Percentiles rank a stretch among this genome's conserved stretches.
Evolutionary conservation across 2,888 invertebrate species (phyloP).

Genomic region (Drosophila stalkeri): DNA sequence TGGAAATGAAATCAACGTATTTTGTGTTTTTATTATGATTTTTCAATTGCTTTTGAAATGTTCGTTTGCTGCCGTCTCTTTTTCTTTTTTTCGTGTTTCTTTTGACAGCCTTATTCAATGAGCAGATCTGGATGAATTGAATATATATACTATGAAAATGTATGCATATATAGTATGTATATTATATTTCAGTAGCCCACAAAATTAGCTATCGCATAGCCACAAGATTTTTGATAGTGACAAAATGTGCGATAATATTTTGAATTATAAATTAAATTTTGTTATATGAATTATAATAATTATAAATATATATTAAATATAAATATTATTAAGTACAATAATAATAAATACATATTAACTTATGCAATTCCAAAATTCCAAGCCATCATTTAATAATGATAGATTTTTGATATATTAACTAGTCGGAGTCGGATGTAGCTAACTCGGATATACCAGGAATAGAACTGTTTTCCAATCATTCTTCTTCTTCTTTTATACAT

Average conservation of each 20-base stretch:
- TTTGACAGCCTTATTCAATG: conserved; percentile 6
- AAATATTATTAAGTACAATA: too few relatives aligned
- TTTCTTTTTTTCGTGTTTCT: conserved; percentile 23
- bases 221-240: not conserved
- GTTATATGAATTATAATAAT: too few relatives aligned
- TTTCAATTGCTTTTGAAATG: conserved; percentile 46
- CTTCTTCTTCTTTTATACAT: too few relatives aligned
- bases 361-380: too few relatives aligned
- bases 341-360: too few relatives aligned
- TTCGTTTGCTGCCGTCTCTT: conserved; percentile 3
- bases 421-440: not conserved
- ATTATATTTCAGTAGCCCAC: not conserved
- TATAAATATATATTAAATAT: too few relatives aligned
- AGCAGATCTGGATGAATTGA: not conserved
- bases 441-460: not conserved
- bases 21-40: conserved; percentile 21
- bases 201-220: not conserved
- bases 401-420: too few relatives aligned
- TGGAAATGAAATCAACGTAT: conserved; percentile 50
- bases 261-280: not conserved
- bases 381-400: too few relatives aligned
- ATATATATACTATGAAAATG: not conserved
- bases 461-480: too few relatives aligned
- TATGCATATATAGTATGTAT: not conserved
- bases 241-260: not conserved